Evolutionary conservation across 2,888 invertebrate genomes (phyloP).

Genomic region (Torymus texanus): DNA sequence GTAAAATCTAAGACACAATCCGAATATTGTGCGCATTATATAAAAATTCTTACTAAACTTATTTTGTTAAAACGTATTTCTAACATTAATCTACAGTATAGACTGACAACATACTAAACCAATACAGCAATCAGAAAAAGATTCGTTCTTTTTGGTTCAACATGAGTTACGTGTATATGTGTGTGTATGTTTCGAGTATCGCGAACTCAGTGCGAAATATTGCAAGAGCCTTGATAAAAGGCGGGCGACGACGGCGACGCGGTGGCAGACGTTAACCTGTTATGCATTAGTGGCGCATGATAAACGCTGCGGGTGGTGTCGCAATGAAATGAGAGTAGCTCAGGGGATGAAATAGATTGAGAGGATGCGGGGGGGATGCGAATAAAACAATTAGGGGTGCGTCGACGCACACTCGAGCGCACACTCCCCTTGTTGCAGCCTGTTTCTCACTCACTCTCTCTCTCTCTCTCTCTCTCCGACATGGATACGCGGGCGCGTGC

Average conservation of each 20-base stretch:
- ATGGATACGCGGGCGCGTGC: background rate
- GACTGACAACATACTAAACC: no score
- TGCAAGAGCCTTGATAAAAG: slow-evolving; percentile 26
- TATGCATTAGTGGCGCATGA: slow-evolving; percentile 72
- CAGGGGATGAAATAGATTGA: slow-evolving; percentile 72
- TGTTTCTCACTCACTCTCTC: slow-evolving; percentile 31
- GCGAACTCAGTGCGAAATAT: slow-evolving; percentile 11
- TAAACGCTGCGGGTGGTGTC: slow-evolving; percentile 73
- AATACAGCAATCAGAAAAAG: no score
- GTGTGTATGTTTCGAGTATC: background rate
- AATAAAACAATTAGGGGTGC: slow-evolving; percentile 74
- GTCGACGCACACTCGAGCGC: slow-evolving; percentile 72
- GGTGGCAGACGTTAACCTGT: slow-evolving; percentile 71
- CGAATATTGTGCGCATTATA: no score
- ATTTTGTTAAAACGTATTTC: background rate
- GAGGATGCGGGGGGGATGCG: slow-evolving; percentile 67
- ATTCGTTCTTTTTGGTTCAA: no score
- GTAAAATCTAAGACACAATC: no score
- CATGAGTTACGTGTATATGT: no score
- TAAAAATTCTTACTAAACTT: background rate
- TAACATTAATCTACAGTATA: no score
- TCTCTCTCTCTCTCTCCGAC: background rate
- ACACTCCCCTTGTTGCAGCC: slow-evolving; percentile 65
- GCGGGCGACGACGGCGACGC: slow-evolving; percentile 60
- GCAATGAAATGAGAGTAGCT: slow-evolving; percentile 71